Percentiles rank a stretch among this genome's conserved stretches.
phyloP scores from a whole-genome alignment of 2,797 vertebrate genomes.

The Chelmon rostratus region DNA sequence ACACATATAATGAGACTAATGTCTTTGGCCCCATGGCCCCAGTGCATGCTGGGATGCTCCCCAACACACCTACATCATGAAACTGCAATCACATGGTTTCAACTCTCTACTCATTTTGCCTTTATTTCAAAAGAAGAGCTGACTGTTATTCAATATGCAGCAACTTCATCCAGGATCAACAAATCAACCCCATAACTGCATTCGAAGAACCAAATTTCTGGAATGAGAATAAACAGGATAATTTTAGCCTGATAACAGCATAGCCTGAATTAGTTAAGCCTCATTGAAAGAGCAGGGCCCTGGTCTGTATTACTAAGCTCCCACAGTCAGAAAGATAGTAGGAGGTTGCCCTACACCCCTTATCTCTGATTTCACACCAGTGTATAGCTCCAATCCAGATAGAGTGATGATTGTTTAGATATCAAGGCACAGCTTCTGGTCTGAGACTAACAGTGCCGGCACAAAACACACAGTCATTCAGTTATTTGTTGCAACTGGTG shows the following conservation, averaged over 20 bases:
- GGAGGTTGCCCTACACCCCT: slow-evolving; percentile 27
- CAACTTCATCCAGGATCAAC: background rate
- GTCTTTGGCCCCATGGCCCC: background rate
- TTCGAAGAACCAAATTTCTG: background rate
- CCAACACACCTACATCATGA: too few relatives aligned
- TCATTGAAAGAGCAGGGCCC: background rate
- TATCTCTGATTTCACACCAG: slow-evolving; percentile 59
- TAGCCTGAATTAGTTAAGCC: background rate
- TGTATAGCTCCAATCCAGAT: slow-evolving; percentile 43
- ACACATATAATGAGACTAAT: background rate
- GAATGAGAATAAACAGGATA: background rate
- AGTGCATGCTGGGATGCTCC: background rate
- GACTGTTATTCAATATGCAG: background rate
- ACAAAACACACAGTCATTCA: slow-evolving; percentile 20
- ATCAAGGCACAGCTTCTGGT: slow-evolving; percentile 32
- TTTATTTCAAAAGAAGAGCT: background rate
- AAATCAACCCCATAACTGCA: background rate
- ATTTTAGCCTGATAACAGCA: background rate
- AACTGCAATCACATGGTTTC: background rate
- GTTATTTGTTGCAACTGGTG: slow-evolving; percentile 4
- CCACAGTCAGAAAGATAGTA: slow-evolving; percentile 20
- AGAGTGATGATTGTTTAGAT: slow-evolving; percentile 47
- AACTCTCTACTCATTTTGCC: background rate
- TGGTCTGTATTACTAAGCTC: slow-evolving; percentile 18
- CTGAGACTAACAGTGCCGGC: slow-evolving; percentile 23